Evolutionary conservation across 2,113 vertebrate genomes (phyloP).

Genomic region (Bagarius yarrelli): DNA sequence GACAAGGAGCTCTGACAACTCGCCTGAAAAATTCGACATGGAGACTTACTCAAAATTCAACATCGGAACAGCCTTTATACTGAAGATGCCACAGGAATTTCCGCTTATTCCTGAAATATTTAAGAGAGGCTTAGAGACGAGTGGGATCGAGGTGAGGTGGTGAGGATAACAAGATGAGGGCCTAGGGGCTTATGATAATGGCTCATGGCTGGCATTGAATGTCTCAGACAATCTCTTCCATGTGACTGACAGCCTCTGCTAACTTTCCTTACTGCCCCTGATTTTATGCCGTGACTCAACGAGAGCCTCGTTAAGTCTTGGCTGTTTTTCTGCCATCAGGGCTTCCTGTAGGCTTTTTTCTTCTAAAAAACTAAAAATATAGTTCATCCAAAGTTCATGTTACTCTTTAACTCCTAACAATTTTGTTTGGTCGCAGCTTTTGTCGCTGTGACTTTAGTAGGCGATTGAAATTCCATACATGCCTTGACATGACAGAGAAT

Average conservation of each 20-base stretch:
- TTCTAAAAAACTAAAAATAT: not conserved
- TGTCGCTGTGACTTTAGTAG: not conserved
- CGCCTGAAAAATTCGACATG: not conserved
- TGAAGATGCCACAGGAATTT: not conserved
- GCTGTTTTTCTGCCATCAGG: constrained; percentile 1
- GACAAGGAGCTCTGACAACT: too few species aligned
- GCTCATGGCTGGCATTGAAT: not conserved
- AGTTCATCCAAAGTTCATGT: constrained; percentile 37
- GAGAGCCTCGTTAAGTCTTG: constrained; percentile 11
- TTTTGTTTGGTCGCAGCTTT: not conserved
- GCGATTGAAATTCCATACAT: not conserved
- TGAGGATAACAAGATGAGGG: not conserved
- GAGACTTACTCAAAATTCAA: not conserved
- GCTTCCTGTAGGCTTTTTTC: constrained; percentile 6
- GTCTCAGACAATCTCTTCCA: not conserved
- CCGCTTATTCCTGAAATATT: not conserved
- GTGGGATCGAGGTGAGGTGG: not conserved
- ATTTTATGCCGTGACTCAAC: not conserved
- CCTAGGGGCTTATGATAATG: constrained; percentile 14
- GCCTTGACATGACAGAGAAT: not conserved
- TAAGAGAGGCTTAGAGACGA: not conserved
- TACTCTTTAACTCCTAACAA: not conserved
- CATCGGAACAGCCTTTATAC: not conserved
- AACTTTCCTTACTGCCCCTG: not conserved
- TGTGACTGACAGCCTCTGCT: constrained; percentile 7